phyloP scores from a whole-genome alignment of 2,113 vertebrate genomes.

The Macrotus californicus region DNA sequence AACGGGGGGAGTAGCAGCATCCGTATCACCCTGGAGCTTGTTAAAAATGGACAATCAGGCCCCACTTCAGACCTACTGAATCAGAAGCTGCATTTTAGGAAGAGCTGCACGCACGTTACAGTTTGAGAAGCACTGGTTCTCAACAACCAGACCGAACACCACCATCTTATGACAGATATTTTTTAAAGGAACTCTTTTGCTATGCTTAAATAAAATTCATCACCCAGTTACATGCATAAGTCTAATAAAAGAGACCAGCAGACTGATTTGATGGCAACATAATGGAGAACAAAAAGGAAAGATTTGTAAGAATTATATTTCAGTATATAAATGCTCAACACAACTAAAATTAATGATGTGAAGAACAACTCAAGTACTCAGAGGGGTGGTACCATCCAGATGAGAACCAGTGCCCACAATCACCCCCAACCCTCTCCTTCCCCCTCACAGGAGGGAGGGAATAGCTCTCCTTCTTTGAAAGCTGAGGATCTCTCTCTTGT shows the following conservation, averaged over 20 bases:
- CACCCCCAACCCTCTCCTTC: background rate
- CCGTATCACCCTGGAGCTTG: background rate
- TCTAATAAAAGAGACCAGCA: background rate
- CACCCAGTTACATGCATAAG: background rate
- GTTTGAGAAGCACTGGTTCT: background rate
- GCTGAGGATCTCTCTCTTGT: background rate
- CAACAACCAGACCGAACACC: background rate
- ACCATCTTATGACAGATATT: background rate
- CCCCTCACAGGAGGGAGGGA: background rate
- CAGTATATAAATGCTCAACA: conserved; percentile 7
- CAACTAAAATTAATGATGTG: conserved; percentile 28
- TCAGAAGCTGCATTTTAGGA: conserved; percentile 18
- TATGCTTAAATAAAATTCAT: conserved; percentile 35
- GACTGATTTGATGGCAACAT: background rate
- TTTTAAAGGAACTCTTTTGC: background rate
- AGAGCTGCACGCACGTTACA: background rate
- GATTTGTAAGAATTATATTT: conserved; percentile 5
- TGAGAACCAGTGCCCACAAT: background rate
- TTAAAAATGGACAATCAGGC: background rate
- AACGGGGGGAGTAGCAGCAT: background rate
- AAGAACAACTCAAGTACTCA: background rate
- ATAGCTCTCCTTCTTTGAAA: background rate
- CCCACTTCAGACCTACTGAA: background rate
- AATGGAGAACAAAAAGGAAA: conserved; percentile 17
- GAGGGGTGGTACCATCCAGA: background rate